Evolutionary conservation across 2,113 vertebrate species (phyloP).

Genomic region (Cariama cristata): DNA sequence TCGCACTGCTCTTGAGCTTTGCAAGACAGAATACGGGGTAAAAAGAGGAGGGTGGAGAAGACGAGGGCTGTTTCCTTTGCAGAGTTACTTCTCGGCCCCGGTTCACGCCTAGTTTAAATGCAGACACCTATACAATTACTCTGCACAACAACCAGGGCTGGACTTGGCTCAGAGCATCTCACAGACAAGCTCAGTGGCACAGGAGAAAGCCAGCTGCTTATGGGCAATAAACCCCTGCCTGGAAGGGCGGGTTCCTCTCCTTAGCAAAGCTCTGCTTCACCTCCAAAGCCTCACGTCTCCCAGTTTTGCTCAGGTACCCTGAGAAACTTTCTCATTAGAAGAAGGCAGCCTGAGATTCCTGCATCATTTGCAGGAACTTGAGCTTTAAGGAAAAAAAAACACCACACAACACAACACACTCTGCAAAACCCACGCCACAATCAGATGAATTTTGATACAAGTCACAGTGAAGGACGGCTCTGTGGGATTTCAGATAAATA

Average conservation of each 20-base stretch:
- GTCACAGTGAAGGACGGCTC: not conserved
- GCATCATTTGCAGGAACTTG: rapidly evolving
- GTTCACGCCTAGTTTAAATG: not conserved
- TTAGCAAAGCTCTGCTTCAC: not conserved
- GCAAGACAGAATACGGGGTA: rapidly evolving
- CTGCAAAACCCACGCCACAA: not conserved
- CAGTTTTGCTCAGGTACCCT: not conserved
- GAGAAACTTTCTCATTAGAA: not conserved
- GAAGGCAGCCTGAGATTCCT: not conserved
- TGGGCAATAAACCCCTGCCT: not conserved
- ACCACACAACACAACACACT: not conserved
- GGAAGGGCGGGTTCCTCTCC: not conserved
- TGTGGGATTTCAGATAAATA: constrained; percentile 28
- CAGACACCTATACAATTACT: not conserved
- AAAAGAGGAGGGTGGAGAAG: not conserved
- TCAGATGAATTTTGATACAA: not conserved
- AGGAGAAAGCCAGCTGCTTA: not conserved
- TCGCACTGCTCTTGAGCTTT: not conserved
- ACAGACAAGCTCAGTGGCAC: not conserved
- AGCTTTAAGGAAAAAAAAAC: not conserved
- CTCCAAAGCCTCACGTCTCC: not conserved
- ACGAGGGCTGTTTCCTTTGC: not conserved
- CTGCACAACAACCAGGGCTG: not conserved
- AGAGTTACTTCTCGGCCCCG: not conserved
- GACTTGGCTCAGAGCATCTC: not conserved